A percentile compares a stretch with the other conserved stretches of the same genome.
phyloP scores from a whole-genome alignment of 2,888 invertebrate species.

The Plebejus argus region DNA sequence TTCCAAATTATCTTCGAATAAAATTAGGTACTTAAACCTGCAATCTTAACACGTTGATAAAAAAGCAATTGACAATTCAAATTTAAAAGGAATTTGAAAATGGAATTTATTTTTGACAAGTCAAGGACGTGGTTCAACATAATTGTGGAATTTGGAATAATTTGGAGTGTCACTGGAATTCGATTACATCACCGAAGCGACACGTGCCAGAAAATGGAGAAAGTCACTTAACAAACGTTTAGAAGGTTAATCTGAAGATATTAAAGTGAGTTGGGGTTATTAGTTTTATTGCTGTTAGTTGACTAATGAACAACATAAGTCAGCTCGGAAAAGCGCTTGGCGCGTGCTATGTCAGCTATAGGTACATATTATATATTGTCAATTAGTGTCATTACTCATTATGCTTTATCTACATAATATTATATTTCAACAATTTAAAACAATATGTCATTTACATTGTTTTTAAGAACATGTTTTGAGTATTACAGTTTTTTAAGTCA shows the following conservation, averaged over 20 bases:
- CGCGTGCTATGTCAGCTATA: not conserved
- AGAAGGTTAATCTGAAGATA: constrained; percentile 4
- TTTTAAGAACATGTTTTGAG: not conserved
- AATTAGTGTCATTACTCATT: too few relatives aligned
- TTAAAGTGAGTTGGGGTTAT: constrained; percentile 4
- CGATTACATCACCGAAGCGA: not conserved
- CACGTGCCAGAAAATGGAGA: constrained; percentile 23
- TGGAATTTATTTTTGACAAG: not conserved
- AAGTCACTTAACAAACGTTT: constrained; percentile 21
- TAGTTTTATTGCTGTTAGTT: constrained; percentile 11
- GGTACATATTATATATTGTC: not conserved
- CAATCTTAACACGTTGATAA: not conserved
- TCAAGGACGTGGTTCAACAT: not conserved
- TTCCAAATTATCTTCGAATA: too few relatives aligned
- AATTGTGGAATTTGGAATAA: constrained; percentile 11
- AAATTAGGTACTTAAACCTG: not conserved
- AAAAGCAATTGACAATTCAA: too few relatives aligned
- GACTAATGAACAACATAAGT: constrained; percentile 35
- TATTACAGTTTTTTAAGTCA: too few relatives aligned
- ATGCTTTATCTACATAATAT: not conserved
- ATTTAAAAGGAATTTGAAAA: not conserved
- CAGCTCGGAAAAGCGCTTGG: not conserved
- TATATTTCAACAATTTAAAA: too few relatives aligned
- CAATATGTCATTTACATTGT: not conserved
- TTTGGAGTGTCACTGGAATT: constrained; percentile 20